Base-by-base conservation (phyloP, 2,888 invertebrate species). In the Orthosia cruda region DNA sequence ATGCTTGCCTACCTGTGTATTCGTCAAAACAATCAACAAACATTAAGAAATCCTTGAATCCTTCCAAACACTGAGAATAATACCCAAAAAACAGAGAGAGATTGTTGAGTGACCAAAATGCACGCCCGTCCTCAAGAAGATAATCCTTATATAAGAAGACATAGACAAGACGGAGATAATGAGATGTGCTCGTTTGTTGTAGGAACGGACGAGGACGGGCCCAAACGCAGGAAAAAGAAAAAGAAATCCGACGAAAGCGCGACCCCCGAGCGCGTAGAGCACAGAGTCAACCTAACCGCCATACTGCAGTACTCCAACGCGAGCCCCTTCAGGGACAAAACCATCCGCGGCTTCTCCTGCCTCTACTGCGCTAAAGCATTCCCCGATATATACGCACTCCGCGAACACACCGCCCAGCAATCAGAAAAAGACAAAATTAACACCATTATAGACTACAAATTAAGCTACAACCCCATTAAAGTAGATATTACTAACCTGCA, bases 171-270 rank as follows among this genome's bases (percentile, higher is more conserved):
- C 87, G 92, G 91, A 93, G 94, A 95, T 95, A 95, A 95, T 93
- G 93, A 96, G 94, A 93, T 95, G 91, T 93, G 92, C 91, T 93
- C 95, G 95, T 96, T 96, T 96, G 96, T 96, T 96, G 92, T 96
- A 96, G 96, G 96, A 94, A 93, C 93, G 92, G 93, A 92, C 87
- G 92, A 90, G 89, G 94, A 87, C 90, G 89, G 89, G 90, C 91
- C 92, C 90, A 95, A 95, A 91, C 91, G 92, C 92, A 95, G 91
- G 90, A 95, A 92, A 94, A 94, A 91, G 93, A 94, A 93, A 95
- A 94, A 94, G 92, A 95, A 93, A 91, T 90, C 92, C 16, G 94
- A 94, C 80, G 92, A 90, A 74, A 96, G 96, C 91, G 96, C 96
- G 4, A 96, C 96, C 15, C 96, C 96, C 11, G 96, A 96, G 86